Conservation (phyloP, 2,888 invertebrate species). For the Chymomyza amoena region DNA sequence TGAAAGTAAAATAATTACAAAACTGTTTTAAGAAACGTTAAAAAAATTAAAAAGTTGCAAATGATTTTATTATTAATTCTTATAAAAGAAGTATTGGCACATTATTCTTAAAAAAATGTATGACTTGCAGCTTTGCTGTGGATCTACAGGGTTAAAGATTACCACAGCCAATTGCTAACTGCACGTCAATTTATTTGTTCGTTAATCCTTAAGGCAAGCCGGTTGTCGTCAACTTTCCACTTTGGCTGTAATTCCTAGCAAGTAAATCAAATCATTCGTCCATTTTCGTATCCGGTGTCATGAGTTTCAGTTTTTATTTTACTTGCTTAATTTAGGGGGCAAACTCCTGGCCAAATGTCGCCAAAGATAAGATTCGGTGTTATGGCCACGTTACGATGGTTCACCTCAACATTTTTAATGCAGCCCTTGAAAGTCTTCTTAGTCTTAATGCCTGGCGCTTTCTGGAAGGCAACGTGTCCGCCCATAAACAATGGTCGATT, state of each 20-base stretch:
- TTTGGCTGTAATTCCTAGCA: background rate
- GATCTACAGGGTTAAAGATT: background rate
- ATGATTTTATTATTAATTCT: background rate
- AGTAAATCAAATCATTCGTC: conserved; percentile 18
- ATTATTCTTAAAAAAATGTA: conserved; percentile 31
- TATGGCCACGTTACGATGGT: conserved; percentile 80
- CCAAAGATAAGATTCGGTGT: conserved; percentile 83
- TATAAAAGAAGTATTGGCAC: background rate
- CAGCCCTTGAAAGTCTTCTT: conserved; percentile 88
- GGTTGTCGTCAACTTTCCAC: conserved; percentile 25
- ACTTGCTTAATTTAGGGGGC: conserved; percentile 85
- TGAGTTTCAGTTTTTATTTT: background rate
- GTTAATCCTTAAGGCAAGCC: conserved; percentile 42
- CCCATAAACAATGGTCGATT: conserved; percentile 93
- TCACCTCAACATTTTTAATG: conserved; percentile 85
- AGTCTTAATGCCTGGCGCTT: conserved; percentile 84
- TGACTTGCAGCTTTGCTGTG: conserved; percentile 36
- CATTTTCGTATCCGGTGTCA: conserved; percentile 8
- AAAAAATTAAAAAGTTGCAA: background rate
- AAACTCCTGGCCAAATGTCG: conserved; percentile 87
- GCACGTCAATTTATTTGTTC: conserved; percentile 53
- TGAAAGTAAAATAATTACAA: background rate
- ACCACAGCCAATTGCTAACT: background rate
- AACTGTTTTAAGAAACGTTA: background rate
- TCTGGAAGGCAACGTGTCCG: conserved; percentile 85